phyloP scores from a whole-genome alignment of 2,113 vertebrate species.

The Salvelinus namaycush region DNA sequence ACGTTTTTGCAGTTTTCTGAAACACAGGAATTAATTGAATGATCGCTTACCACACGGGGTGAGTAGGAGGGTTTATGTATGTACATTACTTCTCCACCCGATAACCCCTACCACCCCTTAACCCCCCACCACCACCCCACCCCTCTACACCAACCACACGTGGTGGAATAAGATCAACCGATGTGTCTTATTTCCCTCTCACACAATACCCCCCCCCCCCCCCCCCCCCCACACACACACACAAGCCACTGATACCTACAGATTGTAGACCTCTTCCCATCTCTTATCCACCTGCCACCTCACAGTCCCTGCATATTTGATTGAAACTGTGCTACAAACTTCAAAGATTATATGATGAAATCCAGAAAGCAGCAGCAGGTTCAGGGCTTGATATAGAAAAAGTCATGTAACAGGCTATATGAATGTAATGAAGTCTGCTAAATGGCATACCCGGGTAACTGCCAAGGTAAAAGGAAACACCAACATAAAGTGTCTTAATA shows the following conservation, averaged over 20 bases:
- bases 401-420: neutral
- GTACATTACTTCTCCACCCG: constrained; percentile 43
- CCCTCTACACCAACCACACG: constrained; percentile 27
- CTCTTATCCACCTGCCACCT: neutral
- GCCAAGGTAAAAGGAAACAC: no score
- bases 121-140: constrained; percentile 13
- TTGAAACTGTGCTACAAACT: constrained; percentile 30
- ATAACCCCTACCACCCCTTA: constrained; percentile 2
- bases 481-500: no score
- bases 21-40: constrained; percentile 83
- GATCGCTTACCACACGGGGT: constrained; percentile 73
- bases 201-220: constrained; percentile 43
- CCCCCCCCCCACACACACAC: neutral
- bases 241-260: constrained; percentile 22
- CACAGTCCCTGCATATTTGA: neutral
- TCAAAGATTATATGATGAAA: constrained; percentile 36
- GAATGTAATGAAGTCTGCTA: neutral
- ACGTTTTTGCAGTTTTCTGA: constrained; percentile 80
- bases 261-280: neutral
- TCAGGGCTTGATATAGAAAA: neutral
- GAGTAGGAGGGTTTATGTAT: constrained; percentile 73
- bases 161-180: constrained; percentile 48
- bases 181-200: constrained; percentile 45
- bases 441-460: no score
- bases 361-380: constrained; percentile 59